These are phyloP conservation scores for Zaprionus ghesquierei DNA, from an alignment of 1,140 invertebrate species.

Conservation along the genomic window DNA sequence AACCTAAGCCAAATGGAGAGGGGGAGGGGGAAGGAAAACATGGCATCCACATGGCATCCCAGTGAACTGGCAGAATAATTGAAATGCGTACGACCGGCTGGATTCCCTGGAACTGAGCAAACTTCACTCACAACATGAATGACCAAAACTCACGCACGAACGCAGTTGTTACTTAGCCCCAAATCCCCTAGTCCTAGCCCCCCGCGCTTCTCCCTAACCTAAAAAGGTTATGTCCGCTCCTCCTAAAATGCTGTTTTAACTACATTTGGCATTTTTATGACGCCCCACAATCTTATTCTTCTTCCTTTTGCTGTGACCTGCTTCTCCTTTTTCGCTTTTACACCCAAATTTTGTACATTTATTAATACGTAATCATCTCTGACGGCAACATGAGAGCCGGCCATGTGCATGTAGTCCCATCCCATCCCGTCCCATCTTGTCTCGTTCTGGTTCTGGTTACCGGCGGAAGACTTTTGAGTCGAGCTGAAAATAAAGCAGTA, in stretches of 20 bases:
- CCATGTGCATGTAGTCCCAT: constrained; percentile 57
- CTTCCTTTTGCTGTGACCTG: neutral
- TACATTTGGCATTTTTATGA: constrained; percentile 62
- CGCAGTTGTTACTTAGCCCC: neutral
- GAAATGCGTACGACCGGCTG: constrained; percentile 38
- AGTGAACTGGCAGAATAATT: constrained; percentile 42
- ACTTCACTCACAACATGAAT: constrained; percentile 25
- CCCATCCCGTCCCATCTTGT: too few relatives aligned
- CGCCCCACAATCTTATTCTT: constrained; percentile 16
- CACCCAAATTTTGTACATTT: constrained; percentile 68
- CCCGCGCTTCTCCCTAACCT: neutral
- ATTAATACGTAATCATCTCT: constrained; percentile 74
- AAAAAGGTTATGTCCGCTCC: constrained; percentile 9
- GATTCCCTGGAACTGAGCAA: constrained; percentile 48
- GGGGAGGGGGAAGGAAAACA: neutral
- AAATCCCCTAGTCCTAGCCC: neutral
- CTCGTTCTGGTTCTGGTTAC: neutral
- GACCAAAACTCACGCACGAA: constrained; percentile 47
- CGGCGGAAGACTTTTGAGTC: constrained; percentile 40
- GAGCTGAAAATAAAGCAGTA: constrained; percentile 71
- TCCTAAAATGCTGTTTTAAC: constrained; percentile 69
- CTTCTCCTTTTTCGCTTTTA: constrained; percentile 18
- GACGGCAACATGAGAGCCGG: constrained; percentile 61
- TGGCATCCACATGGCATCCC: constrained; percentile 27
- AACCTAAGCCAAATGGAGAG: constrained; percentile 19